Base-by-base conservation (phyloP, 2,797 vertebrate species). In the Channa striata region DNA sequence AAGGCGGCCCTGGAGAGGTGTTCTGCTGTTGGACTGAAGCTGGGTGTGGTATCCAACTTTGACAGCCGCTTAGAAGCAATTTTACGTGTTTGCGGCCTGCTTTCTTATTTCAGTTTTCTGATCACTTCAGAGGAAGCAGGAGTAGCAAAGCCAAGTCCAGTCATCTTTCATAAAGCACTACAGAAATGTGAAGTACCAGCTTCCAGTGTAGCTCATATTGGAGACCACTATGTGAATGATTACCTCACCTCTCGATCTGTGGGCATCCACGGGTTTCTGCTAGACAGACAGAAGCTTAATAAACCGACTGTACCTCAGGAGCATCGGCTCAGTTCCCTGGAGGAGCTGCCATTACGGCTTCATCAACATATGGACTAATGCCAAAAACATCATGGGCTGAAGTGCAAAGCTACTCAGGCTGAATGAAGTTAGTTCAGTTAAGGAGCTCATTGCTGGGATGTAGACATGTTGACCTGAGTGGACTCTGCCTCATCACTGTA, bases 21-120 rank as follows among this genome's bases (percentile, higher is more conserved):
- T 63, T 78, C 82, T 4, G 80, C 91, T 60, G 86, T 91, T 0
- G 96, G 96, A 17, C 88, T 99, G 67, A 91, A 75, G 67, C 93
- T 96, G 76, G 97, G 92, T 0, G 93, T 97, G 0, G 84, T 99
- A 11, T 99, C 97, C 74, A 99, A 99, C 91, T 99, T 99, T 2
- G 98, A 99, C 75, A 85, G 1, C 2, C 93, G 97, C 1, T 90
- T 99, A 13, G 94, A 97, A 70, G 77, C 53, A 10, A 88, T 99
- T 65, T 88, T 99, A 40, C 66, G 1, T 0, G 87, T 42, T 12
- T 95, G 96, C 67, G 78, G 83, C 44, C 94, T 99, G 43, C 85
- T 91, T 50, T 84, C 92, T 23, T 86, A 97, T 82, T 99, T 99
- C 2, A 92, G 93, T 17, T 99, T 99, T 68, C 68, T 99, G 58